Conservation (phyloP, 2,113 vertebrate species). For the Chionodraco myersi region DNA sequence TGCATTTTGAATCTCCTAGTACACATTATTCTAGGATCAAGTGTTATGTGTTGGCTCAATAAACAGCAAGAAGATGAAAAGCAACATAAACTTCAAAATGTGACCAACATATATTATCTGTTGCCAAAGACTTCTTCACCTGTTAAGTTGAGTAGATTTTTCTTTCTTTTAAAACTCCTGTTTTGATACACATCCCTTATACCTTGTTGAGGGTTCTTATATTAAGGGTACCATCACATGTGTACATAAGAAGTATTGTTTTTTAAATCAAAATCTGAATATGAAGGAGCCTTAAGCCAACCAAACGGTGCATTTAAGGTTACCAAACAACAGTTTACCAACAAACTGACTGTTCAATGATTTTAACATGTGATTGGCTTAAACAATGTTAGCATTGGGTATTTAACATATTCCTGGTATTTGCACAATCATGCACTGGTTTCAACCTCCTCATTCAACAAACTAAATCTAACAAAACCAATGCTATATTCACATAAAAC, state of each 20-base stretch:
- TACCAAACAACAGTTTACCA: not conserved
- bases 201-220: not conserved
- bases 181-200: not conserved
- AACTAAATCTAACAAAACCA: not conserved
- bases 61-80: not conserved
- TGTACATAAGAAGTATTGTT: not conserved
- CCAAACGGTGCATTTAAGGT: not conserved
- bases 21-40: slow-evolving; percentile 8
- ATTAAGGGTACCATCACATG: too few species aligned
- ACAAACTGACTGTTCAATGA: not conserved
- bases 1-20: slow-evolving; percentile 19
- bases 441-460: not conserved
- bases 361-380: not conserved
- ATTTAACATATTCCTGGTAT: not conserved
- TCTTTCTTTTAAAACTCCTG: too few species aligned
- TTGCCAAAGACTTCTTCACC: not conserved
- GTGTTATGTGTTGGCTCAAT: not conserved
- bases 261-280: too few species aligned
- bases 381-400: not conserved
- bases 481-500: not conserved
- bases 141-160: too few species aligned
- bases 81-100: not conserved
- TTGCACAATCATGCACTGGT: not conserved
- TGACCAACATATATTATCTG: not conserved
- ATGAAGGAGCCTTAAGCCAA: too few species aligned